Evolutionary conservation across 2,113 vertebrate species (phyloP), one percentile per base, ranked within the genome.

Genomic region (Nesoenas mayeri): DNA sequence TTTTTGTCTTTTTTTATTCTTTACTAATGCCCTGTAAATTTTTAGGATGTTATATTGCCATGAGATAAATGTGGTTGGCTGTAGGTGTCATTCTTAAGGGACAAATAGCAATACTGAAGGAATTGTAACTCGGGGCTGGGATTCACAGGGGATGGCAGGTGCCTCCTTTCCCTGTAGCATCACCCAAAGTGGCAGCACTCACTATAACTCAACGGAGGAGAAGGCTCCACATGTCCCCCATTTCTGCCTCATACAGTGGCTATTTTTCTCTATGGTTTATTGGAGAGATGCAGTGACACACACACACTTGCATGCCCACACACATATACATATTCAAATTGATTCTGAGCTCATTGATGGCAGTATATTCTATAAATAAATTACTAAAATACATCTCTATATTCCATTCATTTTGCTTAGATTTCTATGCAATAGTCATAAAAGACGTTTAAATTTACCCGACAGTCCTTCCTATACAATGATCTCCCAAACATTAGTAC

Each of bases 121-220:
- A 75, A 65, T n/a, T 28, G 16, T 17, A 50, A 24, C 10, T 36
- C 0, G 1, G n/a, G 60, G 28, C 50, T 74, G 64, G 54, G 16
- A 34, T 61, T 79, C 28, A 44, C 64, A 14, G 3, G 40, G 60
- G 25, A 36, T 1, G 5, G 31, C 34, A 90, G n/a, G 17, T 24
- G 0, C 19, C 26, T 79, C 38, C 29, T 91, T 34, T 44, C 64
- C 38, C 69, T 47, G 50, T 6, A 11, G 26, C 51, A 19, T 89
- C 69, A 8, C 9, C 18, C 56, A 5, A 51, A 6, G 48, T 0
- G 25, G 15, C 31, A 62, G 12, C n/a, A 5, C 11, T 42, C 1
- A 1, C n/a, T 36, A 2, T 14, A 19, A 18, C 10, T 12, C 0
- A 0, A 0, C 0, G 15, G 47, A 19, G 15, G 26, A 24, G 75